phyloP scores from a whole-genome alignment of 2,888 invertebrate genomes.

The Phyto melanocephala region DNA sequence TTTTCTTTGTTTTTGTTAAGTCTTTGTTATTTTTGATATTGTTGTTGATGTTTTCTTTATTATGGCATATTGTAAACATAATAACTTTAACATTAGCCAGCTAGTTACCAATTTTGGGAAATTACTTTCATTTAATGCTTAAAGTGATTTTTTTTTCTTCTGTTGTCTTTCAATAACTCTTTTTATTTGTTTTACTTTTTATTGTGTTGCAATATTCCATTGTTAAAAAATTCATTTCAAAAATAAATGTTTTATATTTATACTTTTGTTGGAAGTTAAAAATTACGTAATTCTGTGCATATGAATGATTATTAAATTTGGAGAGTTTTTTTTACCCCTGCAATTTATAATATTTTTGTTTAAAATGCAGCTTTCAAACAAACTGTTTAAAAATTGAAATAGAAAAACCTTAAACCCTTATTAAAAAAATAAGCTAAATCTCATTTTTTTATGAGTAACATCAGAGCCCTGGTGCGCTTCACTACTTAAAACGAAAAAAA shows the following conservation, averaged over 20 bases:
- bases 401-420: no score
- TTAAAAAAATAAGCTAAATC: no score
- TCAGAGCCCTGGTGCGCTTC: no score
- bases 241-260: conserved; percentile 15
- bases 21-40: conserved; percentile 1
- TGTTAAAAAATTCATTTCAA: neutral
- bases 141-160: conserved; percentile 43
- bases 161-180: conserved; percentile 1
- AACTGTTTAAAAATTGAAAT: no score
- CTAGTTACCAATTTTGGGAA: conserved; percentile 75
- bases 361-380: no score
- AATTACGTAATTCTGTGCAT: conserved; percentile 1
- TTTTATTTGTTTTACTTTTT: neutral
- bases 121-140: conserved; percentile 75
- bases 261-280: neutral
- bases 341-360: no score
- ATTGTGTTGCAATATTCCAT: neutral
- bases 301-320: neutral
- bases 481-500: no score
- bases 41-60: conserved; percentile 17
- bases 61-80: conserved; percentile 50
- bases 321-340: neutral
- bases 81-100: conserved; percentile 69
- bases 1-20: neutral
- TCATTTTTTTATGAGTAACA: no score